Evolutionary conservation across 2,888 invertebrate species (phyloP).

Genomic region (Calephelis perditalis): DNA sequence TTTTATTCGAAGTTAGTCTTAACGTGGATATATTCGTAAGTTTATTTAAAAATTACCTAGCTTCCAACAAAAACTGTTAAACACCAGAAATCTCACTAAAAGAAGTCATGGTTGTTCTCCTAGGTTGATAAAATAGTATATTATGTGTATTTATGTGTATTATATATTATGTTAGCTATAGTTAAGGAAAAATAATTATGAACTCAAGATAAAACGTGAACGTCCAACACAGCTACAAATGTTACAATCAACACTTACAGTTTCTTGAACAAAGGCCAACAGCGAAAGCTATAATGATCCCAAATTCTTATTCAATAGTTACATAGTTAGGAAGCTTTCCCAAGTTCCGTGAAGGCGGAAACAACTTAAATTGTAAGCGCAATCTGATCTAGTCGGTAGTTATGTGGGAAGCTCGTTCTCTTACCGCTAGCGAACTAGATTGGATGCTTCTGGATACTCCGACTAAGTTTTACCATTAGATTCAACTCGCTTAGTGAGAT

Average conservation of each 20-base stretch:
- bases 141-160: too few relatives aligned
- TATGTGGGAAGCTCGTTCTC: conserved; percentile 4
- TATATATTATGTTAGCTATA: too few relatives aligned
- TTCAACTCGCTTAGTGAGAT: conserved; percentile 2
- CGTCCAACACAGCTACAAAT: too few relatives aligned
- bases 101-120: too few relatives aligned
- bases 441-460: conserved; percentile 1
- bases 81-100: too few relatives aligned
- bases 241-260: neutral
- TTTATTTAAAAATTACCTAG: too few relatives aligned
- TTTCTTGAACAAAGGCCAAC: neutral
- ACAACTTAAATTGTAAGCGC: conserved; percentile 13
- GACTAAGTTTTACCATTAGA: conserved; percentile 4
- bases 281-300: conserved; percentile 3
- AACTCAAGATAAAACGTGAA: too few relatives aligned
- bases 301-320: conserved; percentile 4
- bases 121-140: too few relatives aligned
- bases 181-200: too few relatives aligned
- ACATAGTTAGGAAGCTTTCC: conserved; percentile 7
- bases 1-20: too few relatives aligned
- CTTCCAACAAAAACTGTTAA: too few relatives aligned
- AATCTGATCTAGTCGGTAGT: conserved; percentile 11
- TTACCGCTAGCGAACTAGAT: conserved; percentile 3
- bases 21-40: too few relatives aligned
- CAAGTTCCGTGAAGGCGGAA: conserved; percentile 3